Conservation (phyloP, 37 sponge, comb jelly and placozoan genomes). For the Oscarella lobularis region DNA sequence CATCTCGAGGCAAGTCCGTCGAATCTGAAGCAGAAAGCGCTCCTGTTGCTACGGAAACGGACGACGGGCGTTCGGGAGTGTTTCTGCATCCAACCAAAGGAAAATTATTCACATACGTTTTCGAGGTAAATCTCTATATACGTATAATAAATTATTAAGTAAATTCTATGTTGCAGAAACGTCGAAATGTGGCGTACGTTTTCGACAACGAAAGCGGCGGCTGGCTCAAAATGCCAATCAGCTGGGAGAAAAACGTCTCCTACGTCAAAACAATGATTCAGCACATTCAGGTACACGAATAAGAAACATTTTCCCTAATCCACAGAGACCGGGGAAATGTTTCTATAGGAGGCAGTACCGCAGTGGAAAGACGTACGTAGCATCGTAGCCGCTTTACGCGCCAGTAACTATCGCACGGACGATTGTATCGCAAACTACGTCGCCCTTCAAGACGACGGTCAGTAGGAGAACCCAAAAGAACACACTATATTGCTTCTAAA, state of each 20-base stretch:
- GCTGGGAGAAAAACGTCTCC: slow-evolving; percentile 64
- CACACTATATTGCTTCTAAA: too few species aligned
- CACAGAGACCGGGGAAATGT: too few species aligned
- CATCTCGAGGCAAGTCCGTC: too few species aligned
- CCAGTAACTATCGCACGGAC: slow-evolving; percentile 49
- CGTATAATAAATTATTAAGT: not conserved
- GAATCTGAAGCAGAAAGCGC: too few species aligned
- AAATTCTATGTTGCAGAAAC: slow-evolving; percentile 20
- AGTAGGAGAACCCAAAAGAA: too few species aligned
- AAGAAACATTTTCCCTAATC: too few species aligned
- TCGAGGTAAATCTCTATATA: slow-evolving; percentile 15
- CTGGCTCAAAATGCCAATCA: slow-evolving; percentile 64
- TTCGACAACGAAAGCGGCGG: slow-evolving; percentile 31
- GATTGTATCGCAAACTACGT: slow-evolving; percentile 34
- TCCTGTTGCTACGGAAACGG: too few species aligned
- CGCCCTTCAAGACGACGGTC: slow-evolving; percentile 11
- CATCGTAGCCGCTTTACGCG: slow-evolving; percentile 46
- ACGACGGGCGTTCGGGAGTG: slow-evolving; percentile 17
- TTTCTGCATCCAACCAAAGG: slow-evolving; percentile 52
- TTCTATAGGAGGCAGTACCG: slow-evolving; percentile 32
- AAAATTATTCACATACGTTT: slow-evolving; percentile 29
- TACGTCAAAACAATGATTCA: slow-evolving; percentile 17
- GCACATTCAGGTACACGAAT: slow-evolving; percentile 38
- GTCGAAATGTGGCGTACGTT: slow-evolving; percentile 44
- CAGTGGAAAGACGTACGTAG: slow-evolving; percentile 49